Evolutionary conservation across 2,113 vertebrate species (phyloP).

Genomic region (Opisthocomus hoazin): DNA sequence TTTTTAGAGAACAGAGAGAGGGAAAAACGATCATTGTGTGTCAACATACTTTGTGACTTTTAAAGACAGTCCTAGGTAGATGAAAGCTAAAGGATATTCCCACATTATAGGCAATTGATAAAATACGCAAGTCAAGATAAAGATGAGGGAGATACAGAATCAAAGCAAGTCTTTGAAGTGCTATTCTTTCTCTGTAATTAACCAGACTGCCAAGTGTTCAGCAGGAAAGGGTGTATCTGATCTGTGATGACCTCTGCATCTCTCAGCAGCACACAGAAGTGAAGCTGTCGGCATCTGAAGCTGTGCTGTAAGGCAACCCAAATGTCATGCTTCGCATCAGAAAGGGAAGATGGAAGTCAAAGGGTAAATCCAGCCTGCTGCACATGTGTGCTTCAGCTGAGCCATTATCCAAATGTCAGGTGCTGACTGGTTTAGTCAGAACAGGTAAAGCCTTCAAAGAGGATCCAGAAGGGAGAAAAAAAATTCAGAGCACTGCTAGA

Average conservation of each 20-base stretch:
- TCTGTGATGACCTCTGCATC: neutral
- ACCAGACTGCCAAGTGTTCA: neutral
- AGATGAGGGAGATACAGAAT: neutral
- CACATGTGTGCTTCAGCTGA: neutral
- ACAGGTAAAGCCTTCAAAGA: neutral
- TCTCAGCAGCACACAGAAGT: rapidly evolving
- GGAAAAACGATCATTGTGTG: neutral
- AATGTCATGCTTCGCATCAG: neutral
- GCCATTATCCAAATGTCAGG: neutral
- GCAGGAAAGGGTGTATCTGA: neutral
- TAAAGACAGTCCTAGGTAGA: neutral
- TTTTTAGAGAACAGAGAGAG: neutral
- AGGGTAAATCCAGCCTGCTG: neutral
- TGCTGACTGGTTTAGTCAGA: neutral
- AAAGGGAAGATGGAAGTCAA: neutral
- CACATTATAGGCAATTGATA: neutral
- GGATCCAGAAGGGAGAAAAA: neutral
- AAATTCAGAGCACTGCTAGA: neutral
- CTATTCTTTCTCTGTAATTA: neutral
- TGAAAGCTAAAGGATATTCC: neutral
- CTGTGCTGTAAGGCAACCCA: neutral
- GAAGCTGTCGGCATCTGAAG: neutral
- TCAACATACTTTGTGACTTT: neutral
- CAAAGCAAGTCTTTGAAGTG: neutral
- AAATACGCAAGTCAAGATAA: neutral